These are phyloP conservation scores for Takifugu ocellatus DNA, from an alignment of 2,797 vertebrate species.

Conservation along the genomic window DNA sequence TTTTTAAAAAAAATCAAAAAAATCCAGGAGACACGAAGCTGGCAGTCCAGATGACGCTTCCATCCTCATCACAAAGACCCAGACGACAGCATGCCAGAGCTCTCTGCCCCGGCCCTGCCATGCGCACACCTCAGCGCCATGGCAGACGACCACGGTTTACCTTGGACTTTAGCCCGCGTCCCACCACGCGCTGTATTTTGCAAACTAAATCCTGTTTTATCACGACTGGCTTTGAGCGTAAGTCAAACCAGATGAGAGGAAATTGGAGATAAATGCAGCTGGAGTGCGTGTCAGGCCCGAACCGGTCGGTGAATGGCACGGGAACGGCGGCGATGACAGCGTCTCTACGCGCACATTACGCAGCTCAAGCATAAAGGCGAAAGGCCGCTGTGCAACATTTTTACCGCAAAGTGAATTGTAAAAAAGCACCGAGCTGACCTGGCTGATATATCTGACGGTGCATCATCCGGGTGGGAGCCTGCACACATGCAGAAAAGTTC, in stretches of 20 bases:
- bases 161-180: conserved; percentile 33
- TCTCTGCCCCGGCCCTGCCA: background rate
- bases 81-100: no score
- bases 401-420: no score
- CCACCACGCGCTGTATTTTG: conserved; percentile 32
- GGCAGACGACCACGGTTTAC: conserved; percentile 3
- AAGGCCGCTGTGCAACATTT: background rate
- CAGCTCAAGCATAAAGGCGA: background rate
- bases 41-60: conserved; percentile 11
- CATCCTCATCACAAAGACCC: no score
- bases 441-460: no score
- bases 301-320: conserved; percentile 42
- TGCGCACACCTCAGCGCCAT: conserved; percentile 22
- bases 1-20: background rate
- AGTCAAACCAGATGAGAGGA: conserved; percentile 77
- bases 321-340: conserved; percentile 41
- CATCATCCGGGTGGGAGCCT: no score
- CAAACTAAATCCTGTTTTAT: conserved; percentile 67
- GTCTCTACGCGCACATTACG: conserved; percentile 1
- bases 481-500: no score
- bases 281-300: conserved; percentile 56
- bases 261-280: conserved; percentile 73
- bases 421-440: no score
- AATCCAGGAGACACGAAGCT: conserved; percentile 1
- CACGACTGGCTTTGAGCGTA: conserved; percentile 67